A percentile compares a stretch with the other conserved stretches of the same genome.
Evolutionary conservation across 2,888 invertebrate species (phyloP).

Genomic region (Drosophila rubida): DNA sequence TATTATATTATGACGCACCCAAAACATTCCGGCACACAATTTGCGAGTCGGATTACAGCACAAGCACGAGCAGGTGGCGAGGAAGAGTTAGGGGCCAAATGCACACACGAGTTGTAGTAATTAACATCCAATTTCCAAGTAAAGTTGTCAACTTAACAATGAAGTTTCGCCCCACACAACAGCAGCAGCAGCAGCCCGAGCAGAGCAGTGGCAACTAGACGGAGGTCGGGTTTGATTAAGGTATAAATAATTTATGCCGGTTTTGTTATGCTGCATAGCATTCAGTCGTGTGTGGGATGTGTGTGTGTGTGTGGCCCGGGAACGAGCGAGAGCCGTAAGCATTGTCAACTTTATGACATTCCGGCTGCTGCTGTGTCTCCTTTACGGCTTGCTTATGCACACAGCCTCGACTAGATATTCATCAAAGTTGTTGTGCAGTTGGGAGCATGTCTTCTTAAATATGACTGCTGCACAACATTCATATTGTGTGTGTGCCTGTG

Average conservation of each 20-base stretch:
- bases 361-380: slow-evolving; percentile 26
- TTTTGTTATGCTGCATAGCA: slow-evolving; percentile 48
- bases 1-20: slow-evolving; percentile 14
- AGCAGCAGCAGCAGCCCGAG: background rate
- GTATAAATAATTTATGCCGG: slow-evolving; percentile 69
- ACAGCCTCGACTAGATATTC: slow-evolving; percentile 42
- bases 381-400: slow-evolving; percentile 64
- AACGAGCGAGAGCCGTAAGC: slow-evolving; percentile 35
- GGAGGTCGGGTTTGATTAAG: slow-evolving; percentile 66
- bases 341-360: slow-evolving; percentile 78
- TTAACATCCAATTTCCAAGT: slow-evolving; percentile 67
- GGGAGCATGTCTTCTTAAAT: slow-evolving; percentile 30
- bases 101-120: slow-evolving; percentile 65
- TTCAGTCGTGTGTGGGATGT: background rate
- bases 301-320: slow-evolving; percentile 7
- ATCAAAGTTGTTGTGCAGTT: slow-evolving; percentile 58
- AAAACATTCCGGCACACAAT: slow-evolving; percentile 9
- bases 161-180: slow-evolving; percentile 43
- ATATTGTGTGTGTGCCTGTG: slow-evolving; percentile 18
- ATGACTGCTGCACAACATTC: slow-evolving; percentile 35
- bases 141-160: slow-evolving; percentile 69
- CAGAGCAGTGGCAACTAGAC: slow-evolving; percentile 3
- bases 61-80: background rate
- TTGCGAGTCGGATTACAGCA: slow-evolving; percentile 27
- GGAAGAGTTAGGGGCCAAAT: background rate